A percentile compares a stretch with the other conserved stretches of the same genome.
Evolutionary conservation across 2,797 vertebrate genomes (phyloP).

Genomic region (Ambastaia sidthimunki): DNA sequence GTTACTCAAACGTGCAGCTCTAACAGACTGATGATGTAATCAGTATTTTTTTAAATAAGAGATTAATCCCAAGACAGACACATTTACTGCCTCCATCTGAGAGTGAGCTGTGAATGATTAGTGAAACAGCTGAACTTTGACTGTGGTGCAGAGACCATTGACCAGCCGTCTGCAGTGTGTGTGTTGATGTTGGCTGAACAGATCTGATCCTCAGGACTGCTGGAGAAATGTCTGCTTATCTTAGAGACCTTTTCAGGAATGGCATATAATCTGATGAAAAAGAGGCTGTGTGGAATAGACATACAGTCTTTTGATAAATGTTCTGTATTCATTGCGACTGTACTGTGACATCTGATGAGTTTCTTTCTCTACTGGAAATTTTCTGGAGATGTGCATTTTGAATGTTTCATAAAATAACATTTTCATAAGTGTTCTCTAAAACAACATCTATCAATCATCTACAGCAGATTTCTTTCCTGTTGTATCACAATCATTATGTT

Average conservation of each 20-base stretch:
- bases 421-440: neutral
- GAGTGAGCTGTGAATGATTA: neutral
- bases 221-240: neutral
- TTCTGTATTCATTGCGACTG: no score
- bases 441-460: neutral
- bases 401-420: no score
- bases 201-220: neutral
- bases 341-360: no score
- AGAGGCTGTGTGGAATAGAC: no score
- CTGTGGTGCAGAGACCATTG: neutral
- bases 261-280: neutral
- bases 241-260: no score
- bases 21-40: neutral
- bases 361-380: no score
- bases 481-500: neutral
- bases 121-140: neutral
- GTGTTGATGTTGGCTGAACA: constrained; percentile 29
- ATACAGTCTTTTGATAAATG: no score
- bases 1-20: no score
- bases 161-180: constrained; percentile 3
- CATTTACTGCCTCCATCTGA: neutral
- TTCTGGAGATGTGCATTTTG: no score
- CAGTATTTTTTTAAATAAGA: neutral
- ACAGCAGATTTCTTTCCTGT: constrained; percentile 2
- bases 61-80: neutral